Evolutionary conservation across 2,888 invertebrate genomes (phyloP), one percentile per base, ranked within the genome.

Genomic region (Harmothoe impar): DNA sequence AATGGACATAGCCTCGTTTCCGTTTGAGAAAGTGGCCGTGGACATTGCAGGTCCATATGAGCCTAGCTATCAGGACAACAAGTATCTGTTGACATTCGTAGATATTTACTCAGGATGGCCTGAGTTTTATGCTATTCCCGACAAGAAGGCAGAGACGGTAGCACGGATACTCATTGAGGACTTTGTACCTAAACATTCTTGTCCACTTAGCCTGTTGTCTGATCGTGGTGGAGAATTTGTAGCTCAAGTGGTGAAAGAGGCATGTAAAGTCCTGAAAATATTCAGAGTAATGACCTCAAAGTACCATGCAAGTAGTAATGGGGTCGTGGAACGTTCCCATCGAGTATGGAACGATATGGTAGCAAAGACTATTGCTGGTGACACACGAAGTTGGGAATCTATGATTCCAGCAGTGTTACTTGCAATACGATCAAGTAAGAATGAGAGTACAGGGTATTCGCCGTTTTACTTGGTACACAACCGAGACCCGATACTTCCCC

Each of bases 121-220:
- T 7, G 62, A 62, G 15, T 62, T 62, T 3, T 62, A 62, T 20
- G 12, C 62, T 62, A n/a, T 62, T n/a, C 62, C 62, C 20, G 62
- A 62, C 62, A 62, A 62, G 62, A 62, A 20, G 15, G 62, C 62
- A n/a, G 62, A 62, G 62, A 62, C n/a, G 62, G 62, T 62, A n/a
- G 62, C 62, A 3, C 20, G 20, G n/a, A n/a, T 3, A 5, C 62
- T 62, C 7, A 5, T 62, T 1, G 62, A 62, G 0, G 3, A 62
- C 20, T 62, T 62, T n/a, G 15, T 62, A 12, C 62, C n/a, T 12
- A 62, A 3, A 5, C 62, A 62, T n/a, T n/a, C 62, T 15, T 62
- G 62, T 20, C 62, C 62, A 62, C 62, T 62, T 20, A n/a, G 1
- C 7, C n/a, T 62, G 62, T 15, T 62, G 3, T 12, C 12, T n/a